Evolutionary conservation across 2,888 invertebrate species (phyloP).

Genomic region (Drosophila incognita): DNA sequence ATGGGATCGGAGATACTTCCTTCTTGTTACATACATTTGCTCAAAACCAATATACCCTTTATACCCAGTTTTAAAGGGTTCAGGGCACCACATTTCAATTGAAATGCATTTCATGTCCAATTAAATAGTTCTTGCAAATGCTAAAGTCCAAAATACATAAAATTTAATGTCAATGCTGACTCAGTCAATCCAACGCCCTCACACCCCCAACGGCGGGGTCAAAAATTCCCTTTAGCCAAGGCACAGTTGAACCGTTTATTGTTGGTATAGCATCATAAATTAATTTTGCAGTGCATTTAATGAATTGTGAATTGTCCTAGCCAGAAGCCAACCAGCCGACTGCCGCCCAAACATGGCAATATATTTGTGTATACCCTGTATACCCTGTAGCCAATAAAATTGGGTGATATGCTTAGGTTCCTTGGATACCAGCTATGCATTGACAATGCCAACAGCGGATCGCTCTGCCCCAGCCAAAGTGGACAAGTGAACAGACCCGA

Average conservation of each 20-base stretch:
- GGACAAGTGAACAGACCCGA: not conserved
- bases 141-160: constrained; percentile 1
- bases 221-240: not conserved
- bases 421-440: not conserved
- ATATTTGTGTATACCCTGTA: constrained; percentile 5
- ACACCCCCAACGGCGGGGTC: not conserved
- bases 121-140: constrained; percentile 55
- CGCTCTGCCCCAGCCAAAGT: not conserved
- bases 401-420: not conserved
- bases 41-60: no score
- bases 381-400: not conserved
- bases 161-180: constrained; percentile 52
- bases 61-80: no score
- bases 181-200: constrained; percentile 32
- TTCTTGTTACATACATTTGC: no score
- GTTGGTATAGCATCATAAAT: constrained; percentile 72
- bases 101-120: constrained; percentile 69
- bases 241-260: constrained; percentile 55
- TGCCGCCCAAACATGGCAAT: constrained; percentile 1
- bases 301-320: constrained; percentile 70
- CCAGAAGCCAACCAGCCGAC: constrained; percentile 40
- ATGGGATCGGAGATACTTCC: no score
- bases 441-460: not conserved
- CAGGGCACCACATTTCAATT: constrained; percentile 57
- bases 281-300: constrained; percentile 78